A percentile compares a stretch with the other conserved stretches of the same genome.
Evolutionary conservation across 2,113 vertebrate genomes (phyloP).

Genomic region (Chitala chitala): DNA sequence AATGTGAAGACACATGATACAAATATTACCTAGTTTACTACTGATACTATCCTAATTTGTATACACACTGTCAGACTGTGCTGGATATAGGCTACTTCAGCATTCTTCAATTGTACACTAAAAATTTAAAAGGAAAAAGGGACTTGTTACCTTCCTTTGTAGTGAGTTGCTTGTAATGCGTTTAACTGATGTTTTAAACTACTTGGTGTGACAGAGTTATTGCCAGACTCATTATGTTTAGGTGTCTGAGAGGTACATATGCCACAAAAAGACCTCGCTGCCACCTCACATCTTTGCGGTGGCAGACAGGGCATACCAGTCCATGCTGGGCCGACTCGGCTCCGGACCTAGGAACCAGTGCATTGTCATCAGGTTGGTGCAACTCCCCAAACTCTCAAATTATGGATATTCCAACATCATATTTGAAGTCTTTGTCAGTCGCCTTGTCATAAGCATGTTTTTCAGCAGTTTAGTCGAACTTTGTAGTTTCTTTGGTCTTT

Average conservation of each 20-base stretch:
- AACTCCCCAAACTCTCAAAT: too few species aligned
- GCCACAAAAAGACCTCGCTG: conserved; percentile 36
- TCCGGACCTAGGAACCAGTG: conserved; percentile 49
- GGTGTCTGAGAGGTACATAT: conserved; percentile 54
- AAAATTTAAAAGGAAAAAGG: too few species aligned
- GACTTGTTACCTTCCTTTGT: too few species aligned
- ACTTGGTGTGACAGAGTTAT: not conserved
- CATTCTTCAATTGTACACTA: too few species aligned
- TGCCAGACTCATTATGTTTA: conserved; percentile 13
- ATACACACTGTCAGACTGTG: too few species aligned
- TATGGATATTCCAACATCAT: too few species aligned
- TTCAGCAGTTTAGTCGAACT: too few species aligned
- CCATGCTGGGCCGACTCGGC: conserved; percentile 46
- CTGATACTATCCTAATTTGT: too few species aligned
- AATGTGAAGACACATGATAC: not conserved
- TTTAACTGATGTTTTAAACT: not conserved
- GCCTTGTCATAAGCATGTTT: not conserved
- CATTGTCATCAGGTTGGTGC: conserved; percentile 60
- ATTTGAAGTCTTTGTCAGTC: not conserved
- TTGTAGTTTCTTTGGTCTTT: too few species aligned
- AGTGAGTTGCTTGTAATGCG: too few species aligned
- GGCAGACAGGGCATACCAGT: conserved; percentile 56
- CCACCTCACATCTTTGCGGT: conserved; percentile 62
- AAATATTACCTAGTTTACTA: too few species aligned
- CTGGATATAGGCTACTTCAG: too few species aligned